A percentile compares a stretch with the other conserved stretches of the same genome.
Conservation (phyloP, 2,888 invertebrate species). For the Tineola bisselliella region DNA sequence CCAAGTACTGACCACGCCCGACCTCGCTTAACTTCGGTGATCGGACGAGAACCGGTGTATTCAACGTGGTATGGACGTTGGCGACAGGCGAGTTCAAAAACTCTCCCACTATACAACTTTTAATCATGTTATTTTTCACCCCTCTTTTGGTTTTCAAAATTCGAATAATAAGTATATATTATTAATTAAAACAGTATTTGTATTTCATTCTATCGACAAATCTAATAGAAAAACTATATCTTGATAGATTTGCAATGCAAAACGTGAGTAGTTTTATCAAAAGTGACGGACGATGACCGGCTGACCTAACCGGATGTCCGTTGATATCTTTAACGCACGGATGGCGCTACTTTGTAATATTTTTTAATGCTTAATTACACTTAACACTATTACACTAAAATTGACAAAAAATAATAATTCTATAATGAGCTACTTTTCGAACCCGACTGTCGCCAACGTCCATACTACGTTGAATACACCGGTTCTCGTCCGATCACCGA, state of each 20-base stretch:
- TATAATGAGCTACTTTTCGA: no score
- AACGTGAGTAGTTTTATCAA: not conserved
- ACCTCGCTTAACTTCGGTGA: constrained; percentile 27
- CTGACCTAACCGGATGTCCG: constrained; percentile 9
- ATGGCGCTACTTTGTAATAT: not conserved
- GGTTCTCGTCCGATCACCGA: constrained; percentile 28
- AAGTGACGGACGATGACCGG: not conserved
- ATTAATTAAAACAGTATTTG: no score
- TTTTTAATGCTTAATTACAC: no score
- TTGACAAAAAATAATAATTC: no score
- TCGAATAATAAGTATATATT: no score
- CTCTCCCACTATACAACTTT: no score
- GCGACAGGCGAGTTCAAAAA: constrained; percentile 15
- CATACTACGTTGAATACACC: constrained; percentile 35
- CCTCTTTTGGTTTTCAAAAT: no score
- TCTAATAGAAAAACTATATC: no score
- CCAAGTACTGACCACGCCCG: constrained; percentile 26
- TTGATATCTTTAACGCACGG: not conserved
- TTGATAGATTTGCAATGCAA: not conserved
- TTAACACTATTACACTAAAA: no score
- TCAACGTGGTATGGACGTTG: constrained; percentile 36
- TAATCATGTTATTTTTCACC: no score
- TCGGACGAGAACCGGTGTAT: constrained; percentile 31
- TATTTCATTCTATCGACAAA: no score
- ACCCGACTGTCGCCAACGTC: constrained; percentile 24